Conservation (phyloP, 2,113 vertebrate genomes). For the Cynocephalus volans region DNA sequence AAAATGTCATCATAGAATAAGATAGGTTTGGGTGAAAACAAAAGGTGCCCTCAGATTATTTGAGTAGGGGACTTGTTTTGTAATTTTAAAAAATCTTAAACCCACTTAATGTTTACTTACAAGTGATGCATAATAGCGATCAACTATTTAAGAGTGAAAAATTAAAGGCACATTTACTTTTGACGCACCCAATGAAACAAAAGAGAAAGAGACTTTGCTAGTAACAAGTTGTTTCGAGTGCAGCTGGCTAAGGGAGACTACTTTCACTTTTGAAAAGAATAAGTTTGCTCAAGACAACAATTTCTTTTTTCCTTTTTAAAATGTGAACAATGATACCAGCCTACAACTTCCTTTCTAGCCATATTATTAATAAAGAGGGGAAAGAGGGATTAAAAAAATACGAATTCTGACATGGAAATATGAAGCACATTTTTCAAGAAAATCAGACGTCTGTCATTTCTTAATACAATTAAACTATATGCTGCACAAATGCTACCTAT, state of each 20-base stretch:
- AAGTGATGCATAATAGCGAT: neutral
- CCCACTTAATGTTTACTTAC: neutral
- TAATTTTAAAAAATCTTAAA: conserved; percentile 46
- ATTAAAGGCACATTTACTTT: conserved; percentile 48
- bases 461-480: conserved; percentile 93
- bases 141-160: neutral
- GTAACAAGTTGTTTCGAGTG: conserved; percentile 68
- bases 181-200: conserved; percentile 47
- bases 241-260: conserved; percentile 72
- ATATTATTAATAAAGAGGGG: conserved; percentile 34
- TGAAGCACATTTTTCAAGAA: conserved; percentile 86
- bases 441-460: conserved; percentile 88
- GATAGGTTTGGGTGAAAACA: neutral
- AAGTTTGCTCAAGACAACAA: conserved; percentile 50
- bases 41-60: neutral
- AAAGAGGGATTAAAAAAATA: conserved; percentile 48
- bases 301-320: conserved; percentile 66
- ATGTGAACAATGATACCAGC: neutral
- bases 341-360: conserved; percentile 33
- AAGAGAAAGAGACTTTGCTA: conserved; percentile 64
- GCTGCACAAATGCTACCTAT: conserved; percentile 88
- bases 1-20: neutral
- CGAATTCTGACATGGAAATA: conserved; percentile 81
- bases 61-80: neutral
- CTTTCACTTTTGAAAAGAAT: conserved; percentile 69